phyloP scores from a whole-genome alignment of 2,113 vertebrate genomes.

The Microcebus griseorufus region DNA sequence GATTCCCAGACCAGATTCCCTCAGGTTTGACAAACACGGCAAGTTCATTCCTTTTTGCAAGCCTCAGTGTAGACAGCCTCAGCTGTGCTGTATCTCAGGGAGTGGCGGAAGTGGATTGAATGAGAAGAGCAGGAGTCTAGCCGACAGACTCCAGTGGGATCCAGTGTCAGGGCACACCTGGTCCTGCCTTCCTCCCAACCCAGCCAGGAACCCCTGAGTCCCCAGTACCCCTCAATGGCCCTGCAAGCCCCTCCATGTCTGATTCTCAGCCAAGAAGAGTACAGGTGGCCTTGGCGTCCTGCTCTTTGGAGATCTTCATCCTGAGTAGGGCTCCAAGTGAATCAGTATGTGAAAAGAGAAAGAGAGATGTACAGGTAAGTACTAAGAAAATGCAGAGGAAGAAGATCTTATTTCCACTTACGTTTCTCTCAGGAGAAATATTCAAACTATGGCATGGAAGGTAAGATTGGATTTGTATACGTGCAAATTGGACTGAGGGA shows the following conservation, averaged over 20 bases:
- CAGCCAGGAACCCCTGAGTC: neutral
- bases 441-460: neutral
- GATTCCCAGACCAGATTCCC: slow-evolving; percentile 48
- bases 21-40: neutral
- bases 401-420: neutral
- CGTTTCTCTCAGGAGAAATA: neutral
- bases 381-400: neutral
- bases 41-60: neutral
- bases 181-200: neutral
- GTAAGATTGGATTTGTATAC: neutral
- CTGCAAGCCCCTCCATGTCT: neutral
- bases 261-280: neutral
- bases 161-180: neutral
- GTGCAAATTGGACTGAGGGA: neutral
- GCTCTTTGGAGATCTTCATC: neutral
- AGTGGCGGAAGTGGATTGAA: neutral
- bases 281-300: neutral
- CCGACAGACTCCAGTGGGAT: neutral
- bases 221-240: neutral
- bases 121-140: neutral
- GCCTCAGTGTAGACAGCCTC: neutral
- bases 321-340: neutral
- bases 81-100: neutral
- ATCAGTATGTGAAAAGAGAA: neutral
- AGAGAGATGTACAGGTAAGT: neutral